phyloP scores from a whole-genome alignment of 2,888 invertebrate genomes.

The Hipparchia sbordonii region DNA sequence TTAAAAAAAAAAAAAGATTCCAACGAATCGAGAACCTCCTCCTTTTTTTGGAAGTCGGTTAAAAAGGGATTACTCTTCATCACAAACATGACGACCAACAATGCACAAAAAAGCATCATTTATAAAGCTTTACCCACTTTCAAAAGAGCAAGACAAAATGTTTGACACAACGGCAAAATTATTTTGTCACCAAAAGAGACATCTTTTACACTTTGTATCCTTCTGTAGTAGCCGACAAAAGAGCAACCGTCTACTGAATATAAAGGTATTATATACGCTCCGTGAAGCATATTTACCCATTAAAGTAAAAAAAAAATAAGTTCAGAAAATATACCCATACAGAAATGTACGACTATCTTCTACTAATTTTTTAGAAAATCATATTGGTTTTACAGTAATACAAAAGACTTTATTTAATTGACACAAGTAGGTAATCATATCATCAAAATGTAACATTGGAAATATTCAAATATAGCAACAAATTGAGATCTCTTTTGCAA shows the following conservation, averaged over 20 bases:
- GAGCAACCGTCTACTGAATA: slow-evolving; percentile 5
- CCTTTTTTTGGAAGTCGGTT: too few relatives aligned
- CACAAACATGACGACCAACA: slow-evolving; percentile 1
- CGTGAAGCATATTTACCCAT: background rate
- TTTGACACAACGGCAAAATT: slow-evolving; percentile 34
- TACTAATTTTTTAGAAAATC: too few relatives aligned
- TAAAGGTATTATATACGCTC: background rate
- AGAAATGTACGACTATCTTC: background rate
- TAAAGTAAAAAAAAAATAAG: background rate
- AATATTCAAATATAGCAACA: too few relatives aligned
- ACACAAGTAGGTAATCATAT: too few relatives aligned
- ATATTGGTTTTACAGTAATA: too few relatives aligned
- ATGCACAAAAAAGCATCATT: slow-evolving; percentile 19
- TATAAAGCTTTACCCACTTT: slow-evolving; percentile 20
- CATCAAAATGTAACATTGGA: too few relatives aligned
- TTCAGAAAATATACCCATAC: background rate
- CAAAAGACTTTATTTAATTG: too few relatives aligned
- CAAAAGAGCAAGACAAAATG: slow-evolving; percentile 31
- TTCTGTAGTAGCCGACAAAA: slow-evolving; percentile 45
- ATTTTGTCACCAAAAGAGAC: slow-evolving; percentile 32
- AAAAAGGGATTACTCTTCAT: slow-evolving; percentile 11
- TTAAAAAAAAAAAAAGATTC: too few relatives aligned
- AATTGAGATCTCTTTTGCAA: too few relatives aligned
- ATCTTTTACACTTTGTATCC: slow-evolving; percentile 27
- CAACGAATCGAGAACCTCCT: too few relatives aligned